Evolutionary conservation across 2,797 vertebrate genomes (phyloP).

Genomic region (Phalloptychus januarius): DNA sequence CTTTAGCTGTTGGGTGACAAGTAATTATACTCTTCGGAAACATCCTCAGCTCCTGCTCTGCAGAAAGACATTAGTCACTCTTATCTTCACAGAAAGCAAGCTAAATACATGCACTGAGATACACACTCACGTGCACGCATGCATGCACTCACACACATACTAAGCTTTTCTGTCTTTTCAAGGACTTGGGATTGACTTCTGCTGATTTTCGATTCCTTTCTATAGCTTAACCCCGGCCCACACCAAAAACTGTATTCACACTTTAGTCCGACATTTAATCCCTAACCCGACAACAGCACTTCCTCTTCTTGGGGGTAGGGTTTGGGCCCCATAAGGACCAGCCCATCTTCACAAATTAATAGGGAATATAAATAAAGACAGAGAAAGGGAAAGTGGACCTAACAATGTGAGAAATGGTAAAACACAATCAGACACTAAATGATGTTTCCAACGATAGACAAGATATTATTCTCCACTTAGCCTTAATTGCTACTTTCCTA

Average conservation of each 20-base stretch:
- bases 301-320: neutral
- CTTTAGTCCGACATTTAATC: neutral
- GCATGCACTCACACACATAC: neutral
- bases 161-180: neutral
- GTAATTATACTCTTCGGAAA: conserved; percentile 60
- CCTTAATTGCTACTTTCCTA: neutral
- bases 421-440: neutral
- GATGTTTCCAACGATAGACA: neutral
- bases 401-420: neutral
- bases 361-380: neutral
- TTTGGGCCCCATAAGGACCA: neutral
- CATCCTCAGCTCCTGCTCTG: conserved; percentile 29
- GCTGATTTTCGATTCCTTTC: neutral
- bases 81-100: conserved; percentile 50
- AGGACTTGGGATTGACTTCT: neutral
- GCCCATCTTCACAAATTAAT: neutral
- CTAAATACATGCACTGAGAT: neutral
- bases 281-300: neutral
- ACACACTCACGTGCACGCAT: conserved; percentile 1
- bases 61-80: conserved; percentile 55
- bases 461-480: neutral
- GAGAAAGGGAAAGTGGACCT: neutral
- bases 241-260: neutral
- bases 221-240: neutral
- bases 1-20: conserved; percentile 49